A percentile compares a stretch with the other conserved stretches of the same genome.
Evolutionary conservation across 2,888 invertebrate genomes (phyloP).

Genomic region (Torymus tubicola): DNA sequence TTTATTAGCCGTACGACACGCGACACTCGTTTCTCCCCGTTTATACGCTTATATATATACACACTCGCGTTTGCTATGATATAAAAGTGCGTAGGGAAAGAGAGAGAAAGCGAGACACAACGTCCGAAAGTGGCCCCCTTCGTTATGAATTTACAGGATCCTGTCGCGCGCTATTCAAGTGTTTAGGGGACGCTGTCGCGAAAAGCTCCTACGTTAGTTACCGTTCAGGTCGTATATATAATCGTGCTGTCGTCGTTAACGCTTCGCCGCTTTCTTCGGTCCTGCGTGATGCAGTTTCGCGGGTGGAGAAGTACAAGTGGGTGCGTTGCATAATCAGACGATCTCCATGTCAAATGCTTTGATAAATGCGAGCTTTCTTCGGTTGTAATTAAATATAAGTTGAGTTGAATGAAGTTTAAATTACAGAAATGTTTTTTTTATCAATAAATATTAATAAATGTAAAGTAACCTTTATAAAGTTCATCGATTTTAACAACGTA

Average conservation of each 20-base stretch:
- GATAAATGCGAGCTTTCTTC: too few species aligned
- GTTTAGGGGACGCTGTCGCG: neutral
- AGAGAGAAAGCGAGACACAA: neutral
- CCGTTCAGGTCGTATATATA: neutral
- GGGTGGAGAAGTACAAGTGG: neutral
- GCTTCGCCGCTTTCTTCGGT: constrained; percentile 30
- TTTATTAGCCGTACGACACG: constrained; percentile 33
- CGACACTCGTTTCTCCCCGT: constrained; percentile 17
- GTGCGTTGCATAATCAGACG: constrained; percentile 17
- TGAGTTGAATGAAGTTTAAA: too few species aligned
- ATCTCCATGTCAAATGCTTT: too few species aligned
- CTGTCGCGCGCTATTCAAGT: constrained; percentile 55
- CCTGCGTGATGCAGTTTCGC: neutral
- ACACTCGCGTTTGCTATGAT: neutral
- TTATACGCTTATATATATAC: too few species aligned
- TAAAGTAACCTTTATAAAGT: too few species aligned
- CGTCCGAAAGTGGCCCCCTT: constrained; percentile 55
- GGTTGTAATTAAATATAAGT: too few species aligned
- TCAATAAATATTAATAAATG: too few species aligned
- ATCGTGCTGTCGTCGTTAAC: constrained; percentile 4
- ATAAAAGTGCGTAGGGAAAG: constrained; percentile 1
- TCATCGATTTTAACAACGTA: too few species aligned
- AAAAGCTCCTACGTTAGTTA: neutral
- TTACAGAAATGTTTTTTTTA: too few species aligned
- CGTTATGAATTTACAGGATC: constrained; percentile 64